A percentile compares a stretch with the other conserved stretches of the same genome.
Conservation (phyloP, 2,797 vertebrate species). For the Pseudochirops cupreus region DNA sequence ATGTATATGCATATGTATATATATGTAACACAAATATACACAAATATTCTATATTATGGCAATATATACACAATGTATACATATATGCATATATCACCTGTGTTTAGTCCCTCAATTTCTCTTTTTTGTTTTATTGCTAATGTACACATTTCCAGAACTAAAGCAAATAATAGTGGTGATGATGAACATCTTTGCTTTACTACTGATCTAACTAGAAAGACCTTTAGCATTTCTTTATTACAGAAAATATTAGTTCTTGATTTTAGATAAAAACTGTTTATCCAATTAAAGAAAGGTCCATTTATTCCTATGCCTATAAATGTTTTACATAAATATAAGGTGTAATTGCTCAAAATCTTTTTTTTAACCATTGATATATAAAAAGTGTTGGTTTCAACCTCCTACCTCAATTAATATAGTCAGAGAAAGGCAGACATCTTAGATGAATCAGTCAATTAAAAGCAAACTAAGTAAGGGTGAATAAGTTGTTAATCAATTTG, state of each 20-base stretch:
- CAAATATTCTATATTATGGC: too few species aligned
- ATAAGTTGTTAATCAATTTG: neutral
- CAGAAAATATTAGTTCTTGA: neutral
- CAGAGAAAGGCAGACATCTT: neutral
- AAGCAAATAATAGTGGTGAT: neutral
- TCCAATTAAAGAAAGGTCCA: neutral
- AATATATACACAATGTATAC: neutral
- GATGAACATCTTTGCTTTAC: neutral
- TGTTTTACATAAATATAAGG: neutral
- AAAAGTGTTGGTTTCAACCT: neutral
- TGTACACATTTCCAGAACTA: neutral
- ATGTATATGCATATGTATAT: too few species aligned
- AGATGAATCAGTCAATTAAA: neutral
- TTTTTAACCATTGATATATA: neutral
- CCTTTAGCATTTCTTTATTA: neutral
- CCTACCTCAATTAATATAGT: neutral
- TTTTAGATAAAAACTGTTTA: neutral
- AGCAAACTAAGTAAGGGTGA: neutral
- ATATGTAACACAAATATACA: neutral
- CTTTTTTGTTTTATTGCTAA: neutral
- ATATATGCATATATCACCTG: too few species aligned
- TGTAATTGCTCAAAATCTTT: neutral
- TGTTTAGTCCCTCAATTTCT: neutral
- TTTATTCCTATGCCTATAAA: neutral
- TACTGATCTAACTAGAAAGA: neutral